Base-by-base conservation (phyloP, 1,140 invertebrate genomes). In the Zaprionus taronus region DNA sequence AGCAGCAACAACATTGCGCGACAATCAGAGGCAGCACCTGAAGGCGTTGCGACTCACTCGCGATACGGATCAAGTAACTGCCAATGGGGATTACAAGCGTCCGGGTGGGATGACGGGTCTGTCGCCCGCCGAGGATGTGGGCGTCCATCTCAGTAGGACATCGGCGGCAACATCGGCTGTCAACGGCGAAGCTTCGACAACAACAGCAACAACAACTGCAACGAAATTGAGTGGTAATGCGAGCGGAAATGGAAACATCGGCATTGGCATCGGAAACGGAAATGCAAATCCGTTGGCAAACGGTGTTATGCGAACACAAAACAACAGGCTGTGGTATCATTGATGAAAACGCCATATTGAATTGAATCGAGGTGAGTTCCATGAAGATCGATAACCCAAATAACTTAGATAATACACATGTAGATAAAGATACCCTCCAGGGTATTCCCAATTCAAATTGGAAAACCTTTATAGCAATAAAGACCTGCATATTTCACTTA, bases 281-380 rank as follows among this genome's bases (percentile, higher is more conserved):
- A 74, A 31, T 22, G 67, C 69, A 62, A 77, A 60, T 61, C 55
- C 71, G 44, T 22, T 79, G 58, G 53, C 72, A 26, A 90, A 80
- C 49, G 73, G 70, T 81, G 85, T 74, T 63, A 74, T 74, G 62
- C 79, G 79, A 75, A 87, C 89, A 85, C 81, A 80, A 85, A 91
- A 84, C 75, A 91, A 90, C 72, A 91, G 91, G 91, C 91, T 92
- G 91, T 92, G 91, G 91, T 91, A 92, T 89, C 87, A 91, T 92
- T 92, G 91, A 92, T 92, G 82, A 90, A 92, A 91, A 78, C 81
- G 72, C 79, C 71, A 89, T 72, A 82, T 90, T 85, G 47, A 91
- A 90, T 83, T 87, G 91, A 92, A 86, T 92, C 91, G 72, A 92
- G 91, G 91, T 92, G 36, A 86, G 91, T 68, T 17, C 15, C 41